Evolutionary conservation across 2,888 invertebrate species (phyloP).

Genomic region (Orthosia cruda): DNA sequence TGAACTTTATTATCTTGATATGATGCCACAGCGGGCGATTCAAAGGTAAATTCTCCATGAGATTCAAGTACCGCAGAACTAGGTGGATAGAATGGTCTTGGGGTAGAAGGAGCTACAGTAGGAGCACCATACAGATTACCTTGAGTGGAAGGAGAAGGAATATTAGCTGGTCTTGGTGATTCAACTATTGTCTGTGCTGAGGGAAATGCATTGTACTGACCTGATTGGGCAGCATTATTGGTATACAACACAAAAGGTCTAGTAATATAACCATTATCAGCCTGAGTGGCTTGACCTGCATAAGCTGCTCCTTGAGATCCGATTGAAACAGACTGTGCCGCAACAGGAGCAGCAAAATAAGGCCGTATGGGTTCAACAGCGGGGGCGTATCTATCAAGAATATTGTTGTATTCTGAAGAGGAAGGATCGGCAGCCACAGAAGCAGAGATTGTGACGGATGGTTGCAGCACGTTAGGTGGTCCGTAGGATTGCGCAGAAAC

Average conservation of each 20-base stretch:
- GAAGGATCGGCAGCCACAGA: constrained; percentile 27
- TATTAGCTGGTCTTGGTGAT: constrained; percentile 21
- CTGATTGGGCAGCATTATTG: constrained; percentile 20
- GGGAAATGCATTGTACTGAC: constrained; percentile 20
- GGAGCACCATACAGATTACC: constrained; percentile 1
- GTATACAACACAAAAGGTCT: constrained; percentile 8
- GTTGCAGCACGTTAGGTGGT: constrained; percentile 18
- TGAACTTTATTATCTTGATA: constrained; percentile 36
- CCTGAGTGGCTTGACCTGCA: background rate
- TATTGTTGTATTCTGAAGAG: constrained; percentile 27
- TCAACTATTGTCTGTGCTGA: constrained; percentile 11
- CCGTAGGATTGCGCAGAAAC: constrained; percentile 14
- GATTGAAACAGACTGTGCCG: constrained; percentile 29
- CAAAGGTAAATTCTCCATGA: constrained; percentile 11
- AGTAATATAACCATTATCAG: constrained; percentile 1
- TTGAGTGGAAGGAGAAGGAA: background rate
- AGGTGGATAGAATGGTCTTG: constrained; percentile 30
- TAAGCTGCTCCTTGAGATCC: constrained; percentile 13
- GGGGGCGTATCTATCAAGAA: constrained; percentile 25
- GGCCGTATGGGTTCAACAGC: constrained; percentile 7
- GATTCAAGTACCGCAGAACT: constrained; percentile 29
- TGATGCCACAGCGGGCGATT: constrained; percentile 6
- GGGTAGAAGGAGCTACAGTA: background rate
- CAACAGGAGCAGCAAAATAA: constrained; percentile 29
- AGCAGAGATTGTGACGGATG: constrained; percentile 12